Conservation (phyloP, 2,113 vertebrate species). For the Haplochromis vanheusdeni region DNA sequence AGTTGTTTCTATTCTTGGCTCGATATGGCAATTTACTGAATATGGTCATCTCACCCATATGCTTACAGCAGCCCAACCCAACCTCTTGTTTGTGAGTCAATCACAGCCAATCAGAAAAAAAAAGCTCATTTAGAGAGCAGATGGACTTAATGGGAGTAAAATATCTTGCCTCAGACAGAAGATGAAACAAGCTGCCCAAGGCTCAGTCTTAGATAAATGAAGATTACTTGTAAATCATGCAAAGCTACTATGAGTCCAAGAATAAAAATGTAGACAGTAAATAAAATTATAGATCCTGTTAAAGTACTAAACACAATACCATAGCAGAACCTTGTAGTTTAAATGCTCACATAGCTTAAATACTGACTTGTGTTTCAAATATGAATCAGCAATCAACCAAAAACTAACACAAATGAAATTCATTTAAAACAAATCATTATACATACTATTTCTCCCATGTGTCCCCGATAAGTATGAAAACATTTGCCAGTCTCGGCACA, state of each 20-base stretch:
- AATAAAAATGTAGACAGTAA: neutral
- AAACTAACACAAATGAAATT: neutral
- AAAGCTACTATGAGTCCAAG: neutral
- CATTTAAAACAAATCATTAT: neutral
- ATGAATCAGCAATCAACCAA: neutral
- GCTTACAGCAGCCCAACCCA: neutral
- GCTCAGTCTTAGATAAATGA: neutral
- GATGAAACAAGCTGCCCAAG: neutral
- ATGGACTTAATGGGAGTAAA: neutral
- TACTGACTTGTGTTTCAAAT: neutral
- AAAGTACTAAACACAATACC: neutral
- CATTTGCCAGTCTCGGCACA: conserved; percentile 86
- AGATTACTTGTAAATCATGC: neutral
- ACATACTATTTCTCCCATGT: conserved; percentile 91
- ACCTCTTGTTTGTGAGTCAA: neutral
- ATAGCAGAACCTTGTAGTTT: neutral
- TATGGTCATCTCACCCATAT: neutral
- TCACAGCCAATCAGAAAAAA: neutral
- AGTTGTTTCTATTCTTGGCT: neutral
- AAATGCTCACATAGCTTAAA: neutral
- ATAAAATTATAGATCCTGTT: neutral
- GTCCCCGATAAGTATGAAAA: conserved; percentile 86
- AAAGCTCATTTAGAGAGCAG: neutral
- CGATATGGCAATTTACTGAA: neutral
- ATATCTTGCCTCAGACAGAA: neutral